A percentile compares a stretch with the other conserved stretches of the same genome.
Evolutionary conservation across 2,797 vertebrate species (phyloP).

Genomic region (Otolemur crassicaudatus): DNA sequence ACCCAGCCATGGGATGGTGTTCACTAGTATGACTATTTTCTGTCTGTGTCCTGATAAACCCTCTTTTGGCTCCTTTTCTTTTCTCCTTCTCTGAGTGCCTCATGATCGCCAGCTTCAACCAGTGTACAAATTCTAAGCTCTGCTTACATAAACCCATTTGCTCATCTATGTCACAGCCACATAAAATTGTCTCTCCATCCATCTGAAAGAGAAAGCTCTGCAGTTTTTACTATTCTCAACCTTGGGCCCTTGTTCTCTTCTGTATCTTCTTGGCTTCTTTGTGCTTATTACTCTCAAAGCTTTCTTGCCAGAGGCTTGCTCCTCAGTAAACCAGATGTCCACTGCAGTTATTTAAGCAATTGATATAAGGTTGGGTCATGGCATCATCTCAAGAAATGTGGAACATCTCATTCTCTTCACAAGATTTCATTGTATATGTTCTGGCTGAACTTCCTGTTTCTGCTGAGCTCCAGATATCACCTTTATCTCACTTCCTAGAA

Average conservation of each 20-base stretch:
- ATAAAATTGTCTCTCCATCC: background rate
- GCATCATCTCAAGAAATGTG: background rate
- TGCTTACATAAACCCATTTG: background rate
- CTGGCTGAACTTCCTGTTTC: background rate
- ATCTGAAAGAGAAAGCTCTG: background rate
- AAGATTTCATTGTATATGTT: background rate
- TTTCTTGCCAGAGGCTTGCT: background rate
- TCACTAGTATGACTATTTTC: background rate
- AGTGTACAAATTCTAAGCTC: background rate
- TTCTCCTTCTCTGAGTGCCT: background rate
- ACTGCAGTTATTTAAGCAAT: background rate
- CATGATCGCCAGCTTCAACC: background rate
- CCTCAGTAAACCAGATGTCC: background rate
- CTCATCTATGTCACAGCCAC: background rate
- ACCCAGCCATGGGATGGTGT: background rate
- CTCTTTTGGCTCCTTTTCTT: background rate
- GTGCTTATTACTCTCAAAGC: background rate
- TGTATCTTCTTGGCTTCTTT: background rate
- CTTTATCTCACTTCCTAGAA: background rate
- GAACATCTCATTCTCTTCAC: background rate
- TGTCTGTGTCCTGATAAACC: background rate
- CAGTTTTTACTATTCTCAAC: background rate
- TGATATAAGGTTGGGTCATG: background rate
- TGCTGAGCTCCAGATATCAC: background rate
- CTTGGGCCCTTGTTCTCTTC: background rate